A percentile compares a stretch with the other conserved stretches of the same genome.
Evolutionary conservation across 2,113 vertebrate genomes (phyloP).

Genomic region (Tetrao urogallus): DNA sequence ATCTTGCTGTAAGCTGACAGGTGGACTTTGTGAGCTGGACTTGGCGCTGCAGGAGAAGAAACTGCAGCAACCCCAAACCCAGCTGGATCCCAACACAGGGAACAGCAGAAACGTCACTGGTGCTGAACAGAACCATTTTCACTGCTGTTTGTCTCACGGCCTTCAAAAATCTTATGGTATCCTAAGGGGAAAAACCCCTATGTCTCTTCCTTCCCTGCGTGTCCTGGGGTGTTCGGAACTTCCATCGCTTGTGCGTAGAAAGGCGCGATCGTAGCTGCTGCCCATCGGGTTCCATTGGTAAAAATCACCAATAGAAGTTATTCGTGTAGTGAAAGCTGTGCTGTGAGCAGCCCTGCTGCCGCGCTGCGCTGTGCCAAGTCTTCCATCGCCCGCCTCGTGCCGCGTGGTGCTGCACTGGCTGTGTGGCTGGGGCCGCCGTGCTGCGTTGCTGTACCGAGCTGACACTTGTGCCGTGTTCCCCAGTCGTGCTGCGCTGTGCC

Average conservation of each 20-base stretch:
- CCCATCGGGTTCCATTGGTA: fast-evolving
- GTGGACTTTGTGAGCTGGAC: not conserved
- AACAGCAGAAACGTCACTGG: not conserved
- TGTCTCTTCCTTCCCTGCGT: not conserved
- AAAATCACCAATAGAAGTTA: not conserved
- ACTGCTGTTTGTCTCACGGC: not conserved
- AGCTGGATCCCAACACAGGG: not conserved
- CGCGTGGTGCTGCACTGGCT: not conserved
- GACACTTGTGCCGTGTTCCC: not conserved
- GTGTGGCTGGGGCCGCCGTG: not conserved
- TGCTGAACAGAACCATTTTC: not conserved
- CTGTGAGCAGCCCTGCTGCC: not conserved
- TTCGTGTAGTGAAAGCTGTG: not conserved
- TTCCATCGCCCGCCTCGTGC: not conserved
- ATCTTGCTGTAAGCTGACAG: not conserved
- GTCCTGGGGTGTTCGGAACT: not conserved
- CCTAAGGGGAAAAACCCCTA: not conserved
- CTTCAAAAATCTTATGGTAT: not conserved
- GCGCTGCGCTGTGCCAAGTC: not conserved
- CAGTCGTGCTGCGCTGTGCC: not conserved
- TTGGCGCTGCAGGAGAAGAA: not conserved
- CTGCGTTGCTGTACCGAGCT: not conserved
- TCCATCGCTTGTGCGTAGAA: not conserved
- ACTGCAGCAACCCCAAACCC: not conserved
- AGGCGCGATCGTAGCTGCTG: not conserved